Conservation (phyloP, 2,113 vertebrate species). For the Eretmochelys imbricata region DNA sequence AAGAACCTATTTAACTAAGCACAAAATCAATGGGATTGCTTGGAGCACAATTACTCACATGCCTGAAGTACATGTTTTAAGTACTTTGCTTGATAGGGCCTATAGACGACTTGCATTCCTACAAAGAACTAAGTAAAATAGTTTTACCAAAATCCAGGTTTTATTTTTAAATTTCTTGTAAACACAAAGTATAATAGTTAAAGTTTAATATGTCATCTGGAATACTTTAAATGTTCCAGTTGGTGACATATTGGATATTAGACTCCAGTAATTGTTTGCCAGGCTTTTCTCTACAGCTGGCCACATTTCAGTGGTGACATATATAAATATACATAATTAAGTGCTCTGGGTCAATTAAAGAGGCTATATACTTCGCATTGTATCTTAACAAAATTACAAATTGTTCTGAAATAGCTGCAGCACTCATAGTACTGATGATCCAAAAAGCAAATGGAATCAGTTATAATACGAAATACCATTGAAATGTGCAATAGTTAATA, state of each 20-base stretch:
- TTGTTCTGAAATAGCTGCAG: too few species aligned
- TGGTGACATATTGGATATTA: not conserved
- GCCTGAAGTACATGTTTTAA: not conserved
- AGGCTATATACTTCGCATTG: not conserved
- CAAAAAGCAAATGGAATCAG: not conserved
- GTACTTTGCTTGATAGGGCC: not conserved
- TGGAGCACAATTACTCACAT: not conserved
- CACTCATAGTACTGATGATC: too few species aligned
- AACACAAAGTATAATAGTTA: not conserved
- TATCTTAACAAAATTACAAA: too few species aligned
- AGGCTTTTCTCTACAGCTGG: not conserved
- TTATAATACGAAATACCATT: not conserved
- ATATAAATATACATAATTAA: not conserved
- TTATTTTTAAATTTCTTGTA: not conserved
- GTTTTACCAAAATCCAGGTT: not conserved
- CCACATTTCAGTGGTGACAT: too few species aligned
- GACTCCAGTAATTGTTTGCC: not conserved
- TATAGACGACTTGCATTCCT: not conserved
- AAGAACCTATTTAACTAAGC: not conserved
- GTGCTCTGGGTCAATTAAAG: not conserved
- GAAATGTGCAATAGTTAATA: not conserved
- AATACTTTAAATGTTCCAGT: not conserved
- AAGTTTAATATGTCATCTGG: not conserved
- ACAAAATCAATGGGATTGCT: not conserved
- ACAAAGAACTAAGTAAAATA: not conserved